Conservation (phyloP, 1,140 invertebrate species). For the Pararge aegeria region DNA sequence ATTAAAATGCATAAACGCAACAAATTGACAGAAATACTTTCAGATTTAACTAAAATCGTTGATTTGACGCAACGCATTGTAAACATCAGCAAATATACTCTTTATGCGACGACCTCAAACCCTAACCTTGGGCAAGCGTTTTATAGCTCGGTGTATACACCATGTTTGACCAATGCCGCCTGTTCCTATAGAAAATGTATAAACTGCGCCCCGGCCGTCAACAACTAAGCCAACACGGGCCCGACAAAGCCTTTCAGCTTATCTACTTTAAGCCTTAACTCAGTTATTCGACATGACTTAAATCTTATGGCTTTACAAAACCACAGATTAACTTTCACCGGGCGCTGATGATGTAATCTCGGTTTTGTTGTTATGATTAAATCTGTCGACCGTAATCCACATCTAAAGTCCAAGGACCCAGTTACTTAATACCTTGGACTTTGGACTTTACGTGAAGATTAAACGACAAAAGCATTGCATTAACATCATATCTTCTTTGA, state of each 20-base stretch:
- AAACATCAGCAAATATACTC: too few species aligned
- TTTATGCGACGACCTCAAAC: too few species aligned
- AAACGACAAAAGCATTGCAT: too few species aligned
- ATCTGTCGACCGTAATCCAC: background rate
- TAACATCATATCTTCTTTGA: too few species aligned
- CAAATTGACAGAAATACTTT: too few species aligned
- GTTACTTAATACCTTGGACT: background rate
- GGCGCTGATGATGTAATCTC: conserved; percentile 14
- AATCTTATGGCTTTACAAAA: conserved; percentile 27
- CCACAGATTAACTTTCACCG: conserved; percentile 27
- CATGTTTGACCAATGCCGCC: conserved; percentile 6
- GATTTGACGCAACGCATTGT: too few species aligned
- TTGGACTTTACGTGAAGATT: too few species aligned
- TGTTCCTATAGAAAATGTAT: conserved; percentile 18
- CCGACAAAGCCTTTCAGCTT: conserved; percentile 29
- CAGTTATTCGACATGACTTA: conserved; percentile 34
- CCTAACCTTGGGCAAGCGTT: too few species aligned
- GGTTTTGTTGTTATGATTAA: conserved; percentile 19
- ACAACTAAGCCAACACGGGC: conserved; percentile 21
- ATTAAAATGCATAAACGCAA: too few species aligned
- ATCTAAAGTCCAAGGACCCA: too few species aligned
- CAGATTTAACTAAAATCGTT: too few species aligned
- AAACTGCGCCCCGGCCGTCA: conserved; percentile 16
- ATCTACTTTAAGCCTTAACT: conserved; percentile 36
- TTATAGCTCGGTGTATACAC: background rate